A percentile compares a stretch with the other conserved stretches of the same genome.
Conservation (phyloP, 2,888 invertebrate species). For the Hirtodrosophila alboralis region DNA sequence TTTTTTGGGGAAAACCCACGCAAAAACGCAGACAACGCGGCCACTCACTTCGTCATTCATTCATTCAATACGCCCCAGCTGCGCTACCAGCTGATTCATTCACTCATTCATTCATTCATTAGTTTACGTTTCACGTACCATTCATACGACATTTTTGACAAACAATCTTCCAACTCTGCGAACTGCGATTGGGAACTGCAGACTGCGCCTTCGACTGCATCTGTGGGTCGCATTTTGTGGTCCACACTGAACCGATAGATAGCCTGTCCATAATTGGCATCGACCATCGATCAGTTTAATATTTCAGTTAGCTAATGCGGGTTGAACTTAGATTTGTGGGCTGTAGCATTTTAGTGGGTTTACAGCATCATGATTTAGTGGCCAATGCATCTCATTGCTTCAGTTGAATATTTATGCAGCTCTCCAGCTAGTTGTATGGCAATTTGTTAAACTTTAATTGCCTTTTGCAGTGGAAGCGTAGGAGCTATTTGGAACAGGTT, state of each 20-base stretch:
- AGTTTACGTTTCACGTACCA: slow-evolving; percentile 51
- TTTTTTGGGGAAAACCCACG: slow-evolving; percentile 42
- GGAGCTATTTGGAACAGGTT: background rate
- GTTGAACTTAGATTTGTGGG: slow-evolving; percentile 40
- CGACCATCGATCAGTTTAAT: slow-evolving; percentile 58
- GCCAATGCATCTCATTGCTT: slow-evolving; percentile 28
- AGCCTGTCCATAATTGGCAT: slow-evolving; percentile 42
- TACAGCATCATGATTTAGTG: slow-evolving; percentile 47
- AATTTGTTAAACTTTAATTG: slow-evolving; percentile 53
- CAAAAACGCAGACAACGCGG: slow-evolving; percentile 44
- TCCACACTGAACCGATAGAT: slow-evolving; percentile 10
- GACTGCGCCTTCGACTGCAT: background rate
- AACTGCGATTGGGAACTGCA: slow-evolving; percentile 12
- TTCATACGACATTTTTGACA: slow-evolving; percentile 72
- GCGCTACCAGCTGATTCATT: slow-evolving; percentile 40
- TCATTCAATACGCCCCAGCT: slow-evolving; percentile 42
- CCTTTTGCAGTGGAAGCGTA: slow-evolving; percentile 30
- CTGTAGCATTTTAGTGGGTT: slow-evolving; percentile 22
- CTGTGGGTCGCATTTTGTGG: slow-evolving; percentile 36
- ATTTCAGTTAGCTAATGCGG: slow-evolving; percentile 45
- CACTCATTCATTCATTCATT: slow-evolving; percentile 28
- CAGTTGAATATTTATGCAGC: slow-evolving; percentile 15
- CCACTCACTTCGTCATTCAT: slow-evolving; percentile 58
- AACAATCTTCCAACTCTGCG: slow-evolving; percentile 47
- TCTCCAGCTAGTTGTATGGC: background rate